Conservation (phyloP, 2,888 invertebrate species). For the Urechis unicinctus region DNA sequence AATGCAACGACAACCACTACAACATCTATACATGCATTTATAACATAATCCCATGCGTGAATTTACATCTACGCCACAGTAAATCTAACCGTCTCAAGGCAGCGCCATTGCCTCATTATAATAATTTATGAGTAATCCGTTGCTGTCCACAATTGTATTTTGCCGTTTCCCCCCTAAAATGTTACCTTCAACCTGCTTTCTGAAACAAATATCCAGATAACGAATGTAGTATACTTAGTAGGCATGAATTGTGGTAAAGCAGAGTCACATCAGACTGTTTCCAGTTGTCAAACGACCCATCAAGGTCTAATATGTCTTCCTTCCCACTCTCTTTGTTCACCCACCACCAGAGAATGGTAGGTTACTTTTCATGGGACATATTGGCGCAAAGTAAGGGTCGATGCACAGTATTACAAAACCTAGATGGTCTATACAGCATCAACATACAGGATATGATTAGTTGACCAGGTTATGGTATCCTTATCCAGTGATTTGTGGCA, state of each 20-base stretch:
- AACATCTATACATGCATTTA: too few species aligned
- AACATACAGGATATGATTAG: not conserved
- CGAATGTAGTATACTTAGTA: not conserved
- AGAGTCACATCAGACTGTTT: not conserved
- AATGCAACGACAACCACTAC: too few species aligned
- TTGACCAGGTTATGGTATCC: not conserved
- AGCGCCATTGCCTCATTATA: too few species aligned
- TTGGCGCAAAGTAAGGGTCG: constrained; percentile 9
- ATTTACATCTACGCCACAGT: too few species aligned
- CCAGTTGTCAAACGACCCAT: not conserved
- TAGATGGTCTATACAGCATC: constrained; percentile 14
- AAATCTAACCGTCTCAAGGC: too few species aligned
- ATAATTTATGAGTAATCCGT: too few species aligned
- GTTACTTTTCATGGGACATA: constrained; percentile 29
- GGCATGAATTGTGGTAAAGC: not conserved
- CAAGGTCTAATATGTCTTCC: not conserved
- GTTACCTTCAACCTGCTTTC: not conserved
- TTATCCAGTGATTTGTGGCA: not conserved
- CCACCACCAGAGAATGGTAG: not conserved
- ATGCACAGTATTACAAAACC: constrained; percentile 2
- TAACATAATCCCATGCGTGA: too few species aligned
- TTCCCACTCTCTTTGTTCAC: not conserved
- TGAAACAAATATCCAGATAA: not conserved
- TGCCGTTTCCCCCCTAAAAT: too few species aligned
- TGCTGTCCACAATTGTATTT: too few species aligned